Evolutionary conservation across 1,140 invertebrate genomes (phyloP), one percentile per base, ranked within the genome.

Genomic region (Trialeurodes vaporariorum): DNA sequence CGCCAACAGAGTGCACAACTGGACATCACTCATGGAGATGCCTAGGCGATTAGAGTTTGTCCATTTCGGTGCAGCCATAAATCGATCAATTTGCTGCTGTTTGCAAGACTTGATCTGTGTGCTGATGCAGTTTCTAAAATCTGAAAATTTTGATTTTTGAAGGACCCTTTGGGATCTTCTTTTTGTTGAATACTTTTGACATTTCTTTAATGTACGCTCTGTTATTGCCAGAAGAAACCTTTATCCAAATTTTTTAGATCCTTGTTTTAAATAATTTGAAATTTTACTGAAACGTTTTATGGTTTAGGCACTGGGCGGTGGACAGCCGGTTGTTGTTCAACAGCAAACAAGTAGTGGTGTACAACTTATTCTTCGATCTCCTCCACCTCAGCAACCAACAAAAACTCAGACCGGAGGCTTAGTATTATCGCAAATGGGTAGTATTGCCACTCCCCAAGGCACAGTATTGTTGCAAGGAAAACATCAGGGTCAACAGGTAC

Each of bases 311-410:
- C 2, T 71, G 70, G 69, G 68, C 65, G 13, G 67, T 59, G 34
- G 34, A 65, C 68, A 67, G 65, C 75, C 73, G 22, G 76, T 76
- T n/a, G 70, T 80, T 49, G 70, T 80, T 40, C 77, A 79, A 67
- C 77, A 77, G 63, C 77, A 75, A 64, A 72, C 74, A 13, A 73
- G 76, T 63, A 74, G 75, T 64, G 76, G 77, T 25, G 70, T 79
- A 13, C 79, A 79, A 64, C 72, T 81, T 26, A 73, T 79, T 25
- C 65, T 80, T 24, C 69, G 78, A 61, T 78, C 77, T 21, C 76
- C 75, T 59, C 68, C 72, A 17, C 70, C 72, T 25, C 69, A 71
- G 64, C 69, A 59, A 9, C 1, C 67, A 65, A 22, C 63, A 64
- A 25, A 26, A 72, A 70, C 27, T 60, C 65, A 22, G 68, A 68